A percentile compares a stretch with the other conserved stretches of the same genome.
Evolutionary conservation across 2,888 invertebrate genomes (phyloP).

Genomic region (Acanthacorydalis orientalis): DNA sequence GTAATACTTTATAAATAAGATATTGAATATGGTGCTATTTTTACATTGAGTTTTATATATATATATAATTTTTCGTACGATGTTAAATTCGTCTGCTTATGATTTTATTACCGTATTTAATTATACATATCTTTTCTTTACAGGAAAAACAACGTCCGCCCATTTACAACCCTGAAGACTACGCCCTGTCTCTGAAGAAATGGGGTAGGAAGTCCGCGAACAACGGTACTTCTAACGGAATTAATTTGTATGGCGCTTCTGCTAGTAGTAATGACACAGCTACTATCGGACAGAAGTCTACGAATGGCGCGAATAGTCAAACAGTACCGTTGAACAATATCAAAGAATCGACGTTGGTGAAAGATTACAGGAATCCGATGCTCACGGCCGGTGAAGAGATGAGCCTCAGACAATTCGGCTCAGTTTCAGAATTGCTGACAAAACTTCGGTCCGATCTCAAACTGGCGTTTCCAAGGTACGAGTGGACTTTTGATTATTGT

Average conservation of each 20-base stretch:
- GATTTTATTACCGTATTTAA: neutral
- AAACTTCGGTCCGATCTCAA: constrained; percentile 75
- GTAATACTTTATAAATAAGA: too few relatives aligned
- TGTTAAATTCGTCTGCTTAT: too few relatives aligned
- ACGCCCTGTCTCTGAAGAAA: constrained; percentile 61
- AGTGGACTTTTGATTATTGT: too few relatives aligned
- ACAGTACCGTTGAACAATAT: neutral
- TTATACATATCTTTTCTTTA: constrained; percentile 9
- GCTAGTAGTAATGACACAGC: constrained; percentile 14
- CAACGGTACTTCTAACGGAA: neutral
- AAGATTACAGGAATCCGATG: constrained; percentile 45
- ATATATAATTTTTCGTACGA: too few relatives aligned
- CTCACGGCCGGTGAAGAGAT: constrained; percentile 60
- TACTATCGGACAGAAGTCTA: neutral
- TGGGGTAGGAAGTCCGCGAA: constrained; percentile 47
- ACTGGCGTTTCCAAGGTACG: constrained; percentile 75
- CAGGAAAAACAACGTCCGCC: constrained; percentile 75
- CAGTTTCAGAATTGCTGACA: constrained; percentile 71
- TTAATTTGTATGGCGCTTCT: constrained; percentile 13
- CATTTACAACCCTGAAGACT: constrained; percentile 82
- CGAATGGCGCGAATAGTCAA: too few relatives aligned
- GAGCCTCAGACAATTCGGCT: constrained; percentile 73
- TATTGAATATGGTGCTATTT: too few relatives aligned
- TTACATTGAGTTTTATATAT: too few relatives aligned
- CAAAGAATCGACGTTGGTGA: constrained; percentile 4